These are phyloP conservation scores for Nesidiocoris tenuis DNA, from an alignment of 2,888 invertebrate species.

Conservation along the genomic window DNA sequence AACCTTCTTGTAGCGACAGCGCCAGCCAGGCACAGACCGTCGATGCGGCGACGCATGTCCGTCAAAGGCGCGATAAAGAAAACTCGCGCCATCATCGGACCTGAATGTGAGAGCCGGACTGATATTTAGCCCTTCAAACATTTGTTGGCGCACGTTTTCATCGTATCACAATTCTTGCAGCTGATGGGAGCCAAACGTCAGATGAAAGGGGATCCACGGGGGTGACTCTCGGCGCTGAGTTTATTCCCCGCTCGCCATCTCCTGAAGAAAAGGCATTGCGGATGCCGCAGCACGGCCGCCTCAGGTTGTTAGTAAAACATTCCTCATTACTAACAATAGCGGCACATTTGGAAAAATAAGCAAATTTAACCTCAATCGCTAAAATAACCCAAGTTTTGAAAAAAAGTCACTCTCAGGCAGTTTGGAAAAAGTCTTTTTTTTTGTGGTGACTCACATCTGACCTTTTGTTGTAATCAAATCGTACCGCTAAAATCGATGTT, in stretches of 20 bases:
- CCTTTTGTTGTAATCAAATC: no score
- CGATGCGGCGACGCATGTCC: slow-evolving; percentile 62
- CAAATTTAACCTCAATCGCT: no score
- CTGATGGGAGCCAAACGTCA: slow-evolving; percentile 29
- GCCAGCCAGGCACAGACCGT: slow-evolving; percentile 44
- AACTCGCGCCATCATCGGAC: slow-evolving; percentile 82
- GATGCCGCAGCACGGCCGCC: slow-evolving; percentile 39
- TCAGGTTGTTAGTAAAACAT: slow-evolving; percentile 25
- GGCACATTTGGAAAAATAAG: no score
- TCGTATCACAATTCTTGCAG: no score
- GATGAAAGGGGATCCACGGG: slow-evolving; percentile 15
- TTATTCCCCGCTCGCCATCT: slow-evolving; percentile 32
- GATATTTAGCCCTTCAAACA: no score
- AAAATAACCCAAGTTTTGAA: no score
- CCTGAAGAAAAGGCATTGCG: slow-evolving; percentile 35
- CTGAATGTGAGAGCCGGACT: slow-evolving; percentile 70
- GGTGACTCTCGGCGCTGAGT: slow-evolving; percentile 7
- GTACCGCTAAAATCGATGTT: no score
- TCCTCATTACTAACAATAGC: no score
- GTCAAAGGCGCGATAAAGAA: slow-evolving; percentile 91
- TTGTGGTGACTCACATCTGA: no score
- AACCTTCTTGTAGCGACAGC: slow-evolving; percentile 64
- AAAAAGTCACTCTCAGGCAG: no score
- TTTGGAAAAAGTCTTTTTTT: no score
- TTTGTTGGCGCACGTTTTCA: no score